Conservation (phyloP, 64 coral and sea anemone species). For the Astreopora myriophthalma region DNA sequence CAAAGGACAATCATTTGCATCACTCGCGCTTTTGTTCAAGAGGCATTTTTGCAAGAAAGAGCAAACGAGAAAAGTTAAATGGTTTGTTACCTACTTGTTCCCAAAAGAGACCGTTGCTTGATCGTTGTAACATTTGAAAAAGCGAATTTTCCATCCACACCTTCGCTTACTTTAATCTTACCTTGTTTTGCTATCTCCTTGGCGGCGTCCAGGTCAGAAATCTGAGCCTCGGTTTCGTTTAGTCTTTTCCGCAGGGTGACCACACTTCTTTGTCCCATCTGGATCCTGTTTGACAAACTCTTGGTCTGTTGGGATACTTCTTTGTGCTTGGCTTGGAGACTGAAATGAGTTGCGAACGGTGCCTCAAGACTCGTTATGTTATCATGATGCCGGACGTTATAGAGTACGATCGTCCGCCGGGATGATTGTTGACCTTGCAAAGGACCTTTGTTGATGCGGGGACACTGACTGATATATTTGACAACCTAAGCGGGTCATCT, state of each 20-base stretch:
- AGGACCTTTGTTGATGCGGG: no score
- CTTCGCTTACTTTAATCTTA: not conserved
- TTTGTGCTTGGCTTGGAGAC: conserved; percentile 16
- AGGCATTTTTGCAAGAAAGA: not conserved
- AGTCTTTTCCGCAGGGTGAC: conserved; percentile 44
- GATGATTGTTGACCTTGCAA: no score
- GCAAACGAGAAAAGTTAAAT: not conserved
- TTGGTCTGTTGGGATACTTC: conserved; percentile 34
- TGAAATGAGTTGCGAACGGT: not conserved
- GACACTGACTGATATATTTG: no score
- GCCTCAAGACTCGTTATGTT: not conserved
- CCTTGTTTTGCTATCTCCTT: conserved; percentile 75
- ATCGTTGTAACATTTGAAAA: not conserved
- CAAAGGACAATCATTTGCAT: not conserved
- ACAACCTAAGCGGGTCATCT: no score
- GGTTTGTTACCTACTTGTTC: not conserved
- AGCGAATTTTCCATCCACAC: no score
- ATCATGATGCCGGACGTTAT: no score
- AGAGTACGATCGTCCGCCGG: no score
- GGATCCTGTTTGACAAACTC: conserved; percentile 10
- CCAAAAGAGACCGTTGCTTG: not conserved
- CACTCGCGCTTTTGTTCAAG: not conserved
- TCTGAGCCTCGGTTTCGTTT: conserved; percentile 43
- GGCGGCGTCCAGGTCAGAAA: conserved; percentile 59
- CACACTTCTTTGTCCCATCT: conserved; percentile 12